Percentiles rank a stretch among this genome's conserved stretches.
phyloP scores from a whole-genome alignment of 2,888 invertebrate species.

The Emmelina monodactyla region DNA sequence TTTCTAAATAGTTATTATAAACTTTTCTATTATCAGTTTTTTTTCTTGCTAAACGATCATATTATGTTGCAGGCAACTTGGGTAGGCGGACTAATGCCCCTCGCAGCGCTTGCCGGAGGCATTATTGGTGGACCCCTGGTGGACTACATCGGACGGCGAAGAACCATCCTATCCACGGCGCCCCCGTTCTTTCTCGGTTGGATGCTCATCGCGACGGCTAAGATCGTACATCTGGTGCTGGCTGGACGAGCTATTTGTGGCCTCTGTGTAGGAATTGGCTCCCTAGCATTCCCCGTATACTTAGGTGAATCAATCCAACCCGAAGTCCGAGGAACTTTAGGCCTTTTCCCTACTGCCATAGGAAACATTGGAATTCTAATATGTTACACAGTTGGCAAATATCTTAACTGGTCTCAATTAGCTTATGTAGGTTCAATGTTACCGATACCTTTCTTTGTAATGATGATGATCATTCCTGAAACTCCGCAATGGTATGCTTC shows the following conservation, averaged over 20 bases:
- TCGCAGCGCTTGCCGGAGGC: conserved; percentile 87
- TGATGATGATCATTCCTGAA: conserved; percentile 89
- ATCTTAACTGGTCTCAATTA: conserved; percentile 81
- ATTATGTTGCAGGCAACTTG: conserved; percentile 74
- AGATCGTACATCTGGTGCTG: conserved; percentile 75
- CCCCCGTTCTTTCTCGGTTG: conserved; percentile 84
- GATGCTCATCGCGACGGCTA: conserved; percentile 81
- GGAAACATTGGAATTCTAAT: conserved; percentile 86
- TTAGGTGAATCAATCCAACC: conserved; percentile 93
- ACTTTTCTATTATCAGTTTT: no score
- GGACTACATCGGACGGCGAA: conserved; percentile 85
- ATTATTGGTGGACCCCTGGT: conserved; percentile 84
- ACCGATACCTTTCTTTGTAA: conserved; percentile 79
- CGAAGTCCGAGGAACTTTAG: conserved; percentile 89
- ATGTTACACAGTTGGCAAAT: conserved; percentile 82
- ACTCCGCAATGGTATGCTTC: conserved; percentile 92
- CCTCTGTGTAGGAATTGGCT: conserved; percentile 86
- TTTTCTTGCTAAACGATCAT: no score
- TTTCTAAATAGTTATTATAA: no score
- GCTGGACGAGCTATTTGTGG: conserved; percentile 85
- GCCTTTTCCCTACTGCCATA: conserved; percentile 85
- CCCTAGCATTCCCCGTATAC: conserved; percentile 89
- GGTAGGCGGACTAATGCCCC: conserved; percentile 89
- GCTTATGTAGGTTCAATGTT: conserved; percentile 80
- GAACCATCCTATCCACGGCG: conserved; percentile 80